Evolutionary conservation across 2,888 invertebrate genomes (phyloP).

Genomic region (Tenthredo amoena): DNA sequence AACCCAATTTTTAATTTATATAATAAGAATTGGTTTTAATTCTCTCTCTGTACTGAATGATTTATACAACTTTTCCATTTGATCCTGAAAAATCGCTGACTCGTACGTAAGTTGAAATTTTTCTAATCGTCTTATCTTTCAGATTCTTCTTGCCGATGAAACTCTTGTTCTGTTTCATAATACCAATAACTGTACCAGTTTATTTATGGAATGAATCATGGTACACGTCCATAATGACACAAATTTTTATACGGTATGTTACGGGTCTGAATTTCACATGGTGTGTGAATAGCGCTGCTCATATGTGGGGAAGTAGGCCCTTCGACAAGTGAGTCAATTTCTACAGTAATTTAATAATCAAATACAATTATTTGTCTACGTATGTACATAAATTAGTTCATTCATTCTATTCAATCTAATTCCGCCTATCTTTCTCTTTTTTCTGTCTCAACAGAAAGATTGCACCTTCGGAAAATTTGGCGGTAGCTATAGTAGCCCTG

Average conservation of each 20-base stretch:
- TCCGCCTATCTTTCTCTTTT: neutral
- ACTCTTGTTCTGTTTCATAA: conserved; percentile 79
- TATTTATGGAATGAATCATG: conserved; percentile 81
- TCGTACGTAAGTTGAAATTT: neutral
- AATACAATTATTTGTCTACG: no score
- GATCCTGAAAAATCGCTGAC: neutral
- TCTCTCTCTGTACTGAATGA: neutral
- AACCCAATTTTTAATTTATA: neutral
- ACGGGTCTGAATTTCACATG: conserved; percentile 81
- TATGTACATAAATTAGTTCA: neutral
- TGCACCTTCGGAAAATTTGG: conserved; percentile 64
- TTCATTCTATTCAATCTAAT: neutral
- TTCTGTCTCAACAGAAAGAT: conserved; percentile 58
- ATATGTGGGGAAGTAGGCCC: conserved; percentile 75
- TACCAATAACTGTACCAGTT: conserved; percentile 81
- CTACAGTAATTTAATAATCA: no score
- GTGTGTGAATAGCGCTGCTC: conserved; percentile 82
- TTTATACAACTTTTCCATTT: neutral
- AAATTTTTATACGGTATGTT: conserved; percentile 79
- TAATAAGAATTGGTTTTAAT: neutral
- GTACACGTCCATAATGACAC: conserved; percentile 77
- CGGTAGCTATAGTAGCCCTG: conserved; percentile 68
- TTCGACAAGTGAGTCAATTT: conserved; percentile 70
- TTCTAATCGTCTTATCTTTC: conserved; percentile 30
- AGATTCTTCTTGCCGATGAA: conserved; percentile 80